Evolutionary conservation across 2,888 invertebrate species (phyloP).

Genomic region (Amiota minor): DNA sequence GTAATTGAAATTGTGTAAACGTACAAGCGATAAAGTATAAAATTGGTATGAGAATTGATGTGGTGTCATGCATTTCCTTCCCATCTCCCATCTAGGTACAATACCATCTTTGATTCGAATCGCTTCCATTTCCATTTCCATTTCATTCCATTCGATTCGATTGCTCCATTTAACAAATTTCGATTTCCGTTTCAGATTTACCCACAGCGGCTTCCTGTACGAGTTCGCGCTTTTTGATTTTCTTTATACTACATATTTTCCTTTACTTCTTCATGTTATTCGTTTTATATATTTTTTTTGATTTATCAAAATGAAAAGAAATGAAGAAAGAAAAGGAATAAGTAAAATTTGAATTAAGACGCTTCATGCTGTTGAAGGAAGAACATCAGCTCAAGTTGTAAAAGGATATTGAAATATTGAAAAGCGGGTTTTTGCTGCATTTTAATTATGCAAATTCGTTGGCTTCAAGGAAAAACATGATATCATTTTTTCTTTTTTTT

Average conservation of each 20-base stretch:
- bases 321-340: neutral
- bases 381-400: neutral
- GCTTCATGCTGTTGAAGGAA: neutral
- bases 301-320: conserved; percentile 1
- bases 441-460: conserved; percentile 12
- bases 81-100: neutral
- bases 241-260: neutral
- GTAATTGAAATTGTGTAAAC: conserved; percentile 69
- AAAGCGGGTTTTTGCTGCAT: conserved; percentile 1
- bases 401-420: conserved; percentile 19
- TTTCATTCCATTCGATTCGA: conserved; percentile 42
- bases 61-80: neutral
- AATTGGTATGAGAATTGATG: conserved; percentile 50
- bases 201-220: conserved; percentile 53
- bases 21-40: conserved; percentile 68
- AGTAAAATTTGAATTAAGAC: neutral
- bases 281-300: neutral
- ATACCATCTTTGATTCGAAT: neutral
- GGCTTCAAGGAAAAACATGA: neutral
- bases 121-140: conserved; percentile 46
- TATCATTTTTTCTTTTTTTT: neutral
- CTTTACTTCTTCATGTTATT: neutral
- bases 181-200: conserved; percentile 66
- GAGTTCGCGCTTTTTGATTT: conserved; percentile 17
- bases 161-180: conserved; percentile 69